phyloP scores from a whole-genome alignment of 1,140 invertebrate species.

The Pseudomyrmex flavicornis region DNA sequence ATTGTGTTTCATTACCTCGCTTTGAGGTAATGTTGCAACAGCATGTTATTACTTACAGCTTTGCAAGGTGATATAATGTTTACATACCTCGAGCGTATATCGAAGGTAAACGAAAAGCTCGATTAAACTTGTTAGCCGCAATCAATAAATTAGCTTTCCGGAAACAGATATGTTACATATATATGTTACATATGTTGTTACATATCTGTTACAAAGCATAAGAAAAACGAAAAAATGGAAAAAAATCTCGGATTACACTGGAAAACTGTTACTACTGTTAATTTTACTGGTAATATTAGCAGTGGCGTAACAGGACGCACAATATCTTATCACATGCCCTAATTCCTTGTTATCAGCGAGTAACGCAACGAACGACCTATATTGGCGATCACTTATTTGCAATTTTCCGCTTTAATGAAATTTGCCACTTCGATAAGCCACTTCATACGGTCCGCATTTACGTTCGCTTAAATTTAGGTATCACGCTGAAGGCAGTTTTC shows the following conservation, averaged over 20 bases:
- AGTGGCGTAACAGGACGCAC: neutral
- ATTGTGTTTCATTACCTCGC: conserved; percentile 24
- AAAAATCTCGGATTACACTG: neutral
- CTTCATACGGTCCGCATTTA: conserved; percentile 71
- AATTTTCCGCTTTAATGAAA: conserved; percentile 73
- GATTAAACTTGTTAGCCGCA: conserved; percentile 44
- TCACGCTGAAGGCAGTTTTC: conserved; percentile 25
- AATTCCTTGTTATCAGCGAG: conserved; percentile 59
- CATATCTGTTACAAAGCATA: neutral
- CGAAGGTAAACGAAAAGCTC: conserved; percentile 52
- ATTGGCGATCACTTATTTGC: conserved; percentile 54
- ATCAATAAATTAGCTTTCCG: conserved; percentile 42
- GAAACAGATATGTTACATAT: neutral
- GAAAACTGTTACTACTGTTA: conserved; percentile 4
- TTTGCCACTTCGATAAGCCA: conserved; percentile 59
- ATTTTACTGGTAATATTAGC: neutral
- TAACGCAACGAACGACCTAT: conserved; percentile 40
- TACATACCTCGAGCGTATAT: conserved; percentile 32
- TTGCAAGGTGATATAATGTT: conserved; percentile 49
- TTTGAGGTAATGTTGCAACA: conserved; percentile 8
- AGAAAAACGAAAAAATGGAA: neutral
- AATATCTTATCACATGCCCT: conserved; percentile 36
- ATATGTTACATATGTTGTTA: neutral
- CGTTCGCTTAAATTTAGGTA: conserved; percentile 62
- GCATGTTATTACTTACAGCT: conserved; percentile 43